Evolutionary conservation across 1,140 invertebrate genomes (phyloP).

Genomic region (Acromyrmex charruanus): DNA sequence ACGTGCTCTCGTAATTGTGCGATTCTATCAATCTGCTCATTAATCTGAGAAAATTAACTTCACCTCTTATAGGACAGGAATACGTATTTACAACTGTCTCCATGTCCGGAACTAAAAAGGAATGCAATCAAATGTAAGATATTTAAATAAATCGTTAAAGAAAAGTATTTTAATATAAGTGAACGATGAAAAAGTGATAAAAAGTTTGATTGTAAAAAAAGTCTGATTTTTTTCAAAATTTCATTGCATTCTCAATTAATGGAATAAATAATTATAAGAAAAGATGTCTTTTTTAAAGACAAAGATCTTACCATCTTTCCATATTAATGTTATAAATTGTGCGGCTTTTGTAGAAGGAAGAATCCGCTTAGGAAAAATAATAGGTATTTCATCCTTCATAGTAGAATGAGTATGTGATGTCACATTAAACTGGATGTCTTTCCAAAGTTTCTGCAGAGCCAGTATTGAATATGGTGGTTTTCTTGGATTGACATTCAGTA

Average conservation of each 20-base stretch:
- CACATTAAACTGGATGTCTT: slow-evolving; percentile 84
- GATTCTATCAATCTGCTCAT: slow-evolving; percentile 85
- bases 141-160: not conserved
- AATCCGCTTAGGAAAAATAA: not conserved
- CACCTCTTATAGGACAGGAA: slow-evolving; percentile 86
- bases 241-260: not conserved
- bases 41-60: slow-evolving; percentile 88
- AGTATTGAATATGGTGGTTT: slow-evolving; percentile 90
- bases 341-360: slow-evolving; percentile 80
- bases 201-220: not conserved
- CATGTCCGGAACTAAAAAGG: slow-evolving; percentile 80
- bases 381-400: slow-evolving; percentile 71
- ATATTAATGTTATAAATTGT: slow-evolving; percentile 89
- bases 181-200: not conserved
- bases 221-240: slow-evolving; percentile 24
- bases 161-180: slow-evolving; percentile 19
- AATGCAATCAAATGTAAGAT: slow-evolving; percentile 12
- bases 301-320: slow-evolving; percentile 90
- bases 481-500: slow-evolving; percentile 90
- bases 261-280: not conserved
- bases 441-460: slow-evolving; percentile 87
- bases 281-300: slow-evolving; percentile 17
- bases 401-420: slow-evolving; percentile 77
- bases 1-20: slow-evolving; percentile 82
- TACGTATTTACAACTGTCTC: slow-evolving; percentile 84